phyloP scores from a whole-genome alignment of 2,113 vertebrate genomes.

The Lycocorax pyrrhopterus region DNA sequence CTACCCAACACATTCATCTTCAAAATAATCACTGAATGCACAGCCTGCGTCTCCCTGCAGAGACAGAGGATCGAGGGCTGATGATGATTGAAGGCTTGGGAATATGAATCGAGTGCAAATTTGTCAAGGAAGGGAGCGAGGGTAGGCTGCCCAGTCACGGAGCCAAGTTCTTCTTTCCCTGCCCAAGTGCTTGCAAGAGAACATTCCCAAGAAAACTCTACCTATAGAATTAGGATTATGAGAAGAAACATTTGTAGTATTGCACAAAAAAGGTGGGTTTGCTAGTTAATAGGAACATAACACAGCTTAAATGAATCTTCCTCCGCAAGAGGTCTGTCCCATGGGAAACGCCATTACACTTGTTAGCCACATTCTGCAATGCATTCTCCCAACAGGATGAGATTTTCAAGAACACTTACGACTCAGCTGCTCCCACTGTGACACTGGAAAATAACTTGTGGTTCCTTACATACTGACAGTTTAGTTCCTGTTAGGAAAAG shows the following conservation, averaged over 20 bases:
- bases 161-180: background rate
- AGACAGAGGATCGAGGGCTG: background rate
- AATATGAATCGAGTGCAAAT: constrained; percentile 8
- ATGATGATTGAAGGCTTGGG: background rate
- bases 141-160: background rate
- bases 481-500: background rate
- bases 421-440: background rate
- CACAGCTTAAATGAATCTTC: background rate
- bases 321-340: background rate
- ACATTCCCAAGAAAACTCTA: background rate
- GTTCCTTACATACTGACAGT: background rate
- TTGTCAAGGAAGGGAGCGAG: background rate
- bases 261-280: background rate
- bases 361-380: background rate
- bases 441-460: background rate
- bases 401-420: background rate
- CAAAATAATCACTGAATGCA: constrained; percentile 30
- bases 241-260: background rate
- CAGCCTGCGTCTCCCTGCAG: background rate
- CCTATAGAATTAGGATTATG: background rate
- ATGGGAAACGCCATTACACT: background rate
- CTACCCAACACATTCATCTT: constrained; percentile 56
- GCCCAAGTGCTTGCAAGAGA: background rate
- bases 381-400: background rate
- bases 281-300: background rate